These are phyloP conservation scores for Plutomurus gul DNA, from an alignment of 1,140 invertebrate genomes.

Conservation along the genomic window DNA sequence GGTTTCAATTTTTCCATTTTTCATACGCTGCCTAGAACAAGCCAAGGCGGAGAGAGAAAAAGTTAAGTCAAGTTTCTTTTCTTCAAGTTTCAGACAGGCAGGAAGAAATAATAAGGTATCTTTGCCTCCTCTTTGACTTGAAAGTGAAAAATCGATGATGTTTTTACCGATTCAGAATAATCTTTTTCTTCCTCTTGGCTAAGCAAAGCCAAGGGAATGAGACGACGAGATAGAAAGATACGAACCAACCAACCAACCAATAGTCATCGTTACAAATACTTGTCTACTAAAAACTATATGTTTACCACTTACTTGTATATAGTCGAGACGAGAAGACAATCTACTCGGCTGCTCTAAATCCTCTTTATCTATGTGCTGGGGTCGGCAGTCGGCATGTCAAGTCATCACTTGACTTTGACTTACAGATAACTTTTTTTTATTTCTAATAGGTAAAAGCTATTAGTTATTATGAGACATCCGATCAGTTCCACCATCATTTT, in stretches of 20 bases:
- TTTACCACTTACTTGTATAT: not conserved
- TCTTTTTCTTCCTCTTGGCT: conserved; percentile 46
- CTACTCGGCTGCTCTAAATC: not conserved
- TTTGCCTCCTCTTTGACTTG: conserved; percentile 31
- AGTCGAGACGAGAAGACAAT: not conserved
- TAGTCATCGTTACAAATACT: not conserved
- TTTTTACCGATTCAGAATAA: conserved; percentile 46
- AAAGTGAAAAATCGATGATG: conserved; percentile 48
- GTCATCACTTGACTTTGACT: conserved; percentile 25
- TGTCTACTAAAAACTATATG: not conserved
- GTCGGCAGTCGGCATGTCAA: conserved; percentile 25
- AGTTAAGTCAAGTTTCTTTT: conserved; percentile 31
- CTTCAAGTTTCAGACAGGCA: conserved; percentile 26
- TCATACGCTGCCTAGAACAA: conserved; percentile 26
- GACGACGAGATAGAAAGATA: conserved; percentile 10
- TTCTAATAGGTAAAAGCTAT: not conserved
- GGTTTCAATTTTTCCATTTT: conserved; percentile 37
- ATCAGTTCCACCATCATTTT: not conserved
- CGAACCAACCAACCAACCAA: not conserved
- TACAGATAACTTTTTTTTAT: conserved; percentile 22
- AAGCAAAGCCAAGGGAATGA: conserved; percentile 29
- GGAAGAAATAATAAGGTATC: conserved; percentile 41
- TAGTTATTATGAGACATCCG: not conserved
- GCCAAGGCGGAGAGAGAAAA: conserved; percentile 17
- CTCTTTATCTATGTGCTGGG: not conserved